Percentiles rank a stretch among this genome's conserved stretches.
Conservation (phyloP, 2,888 invertebrate genomes). For the Cerceris rybyensis region DNA sequence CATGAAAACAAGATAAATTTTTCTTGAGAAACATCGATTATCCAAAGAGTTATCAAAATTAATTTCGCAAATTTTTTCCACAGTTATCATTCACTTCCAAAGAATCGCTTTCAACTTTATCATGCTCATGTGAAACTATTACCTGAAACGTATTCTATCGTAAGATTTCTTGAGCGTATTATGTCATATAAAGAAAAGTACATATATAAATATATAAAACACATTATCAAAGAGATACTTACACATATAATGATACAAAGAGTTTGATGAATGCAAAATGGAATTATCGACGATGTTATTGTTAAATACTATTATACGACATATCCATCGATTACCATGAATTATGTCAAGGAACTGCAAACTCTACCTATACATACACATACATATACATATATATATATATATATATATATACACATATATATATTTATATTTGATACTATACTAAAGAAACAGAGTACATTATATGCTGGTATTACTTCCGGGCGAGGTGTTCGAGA, state of each 20-base stretch:
- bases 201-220: not conserved
- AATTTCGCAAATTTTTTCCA: too few species aligned
- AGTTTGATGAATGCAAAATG: not conserved
- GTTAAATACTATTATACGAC: constrained; percentile 50
- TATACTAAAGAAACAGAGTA: constrained; percentile 47
- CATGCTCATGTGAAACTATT: too few species aligned
- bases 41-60: too few species aligned
- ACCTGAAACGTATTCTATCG: too few species aligned
- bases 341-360: constrained; percentile 50
- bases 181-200: not conserved
- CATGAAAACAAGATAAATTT: too few species aligned
- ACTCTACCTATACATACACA: constrained; percentile 40
- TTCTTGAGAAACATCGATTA: too few species aligned
- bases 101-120: too few species aligned
- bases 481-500: constrained; percentile 28
- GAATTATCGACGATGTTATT: constrained; percentile 47
- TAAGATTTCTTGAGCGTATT: not conserved
- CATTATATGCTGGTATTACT: constrained; percentile 39
- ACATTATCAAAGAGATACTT: not conserved
- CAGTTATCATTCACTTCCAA: too few species aligned
- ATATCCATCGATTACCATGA: constrained; percentile 60
- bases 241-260: not conserved
- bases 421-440: constrained; percentile 74
- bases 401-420: constrained; percentile 42
- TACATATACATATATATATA: constrained; percentile 43